Evolutionary conservation across 2,888 invertebrate genomes (phyloP), one percentile per base, ranked within the genome.

Genomic region (Sphecodes monilicornis): DNA sequence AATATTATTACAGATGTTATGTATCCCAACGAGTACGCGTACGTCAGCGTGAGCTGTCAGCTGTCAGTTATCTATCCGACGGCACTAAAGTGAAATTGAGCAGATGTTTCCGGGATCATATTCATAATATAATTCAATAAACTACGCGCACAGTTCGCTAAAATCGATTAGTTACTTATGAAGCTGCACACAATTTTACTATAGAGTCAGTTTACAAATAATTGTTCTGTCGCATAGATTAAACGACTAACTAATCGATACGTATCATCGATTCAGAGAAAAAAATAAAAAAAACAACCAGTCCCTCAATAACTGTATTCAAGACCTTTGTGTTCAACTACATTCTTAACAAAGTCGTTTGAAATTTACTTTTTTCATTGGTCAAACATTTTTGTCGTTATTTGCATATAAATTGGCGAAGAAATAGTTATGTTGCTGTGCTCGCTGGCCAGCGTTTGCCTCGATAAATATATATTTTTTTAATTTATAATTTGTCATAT

Each of bases 11-110:
- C 41, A 82, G 78, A 78, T 70, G 78, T 41, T 74, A 41, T n/a
- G 22, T 64, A 74, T 29, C 29, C 46, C 57, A 60, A 29, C 39
- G 60, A 32, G 50, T 57, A 41, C 54, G n/a, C 13, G 29, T 73
- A 68, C 74, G 74, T 64, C 82, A 78, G 74, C 78, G 74, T 70
- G 60, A 74, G 74, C 82, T 82, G 82, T 78, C 82, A 82, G 68
- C 78, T 70, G 78, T 82, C 82, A 70, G 69, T 46, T 73, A 69
- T 78, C 78, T 74, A 74, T 82, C 78, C 74, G 82, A 82, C 82
- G 78, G 74, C 78, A 26, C 46, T 64, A 73, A 41, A 82, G 69
- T 78, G 82, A 82, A 82, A 82, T 64, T 78, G 69, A 78, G 70
- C 74, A 74, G 73, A 70, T 60, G 60, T 69, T 78, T 82, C 82